A percentile compares a stretch with the other conserved stretches of the same genome.
phyloP scores from a whole-genome alignment of 2,113 vertebrate genomes.

The Petrocephalus microphthalmus region DNA sequence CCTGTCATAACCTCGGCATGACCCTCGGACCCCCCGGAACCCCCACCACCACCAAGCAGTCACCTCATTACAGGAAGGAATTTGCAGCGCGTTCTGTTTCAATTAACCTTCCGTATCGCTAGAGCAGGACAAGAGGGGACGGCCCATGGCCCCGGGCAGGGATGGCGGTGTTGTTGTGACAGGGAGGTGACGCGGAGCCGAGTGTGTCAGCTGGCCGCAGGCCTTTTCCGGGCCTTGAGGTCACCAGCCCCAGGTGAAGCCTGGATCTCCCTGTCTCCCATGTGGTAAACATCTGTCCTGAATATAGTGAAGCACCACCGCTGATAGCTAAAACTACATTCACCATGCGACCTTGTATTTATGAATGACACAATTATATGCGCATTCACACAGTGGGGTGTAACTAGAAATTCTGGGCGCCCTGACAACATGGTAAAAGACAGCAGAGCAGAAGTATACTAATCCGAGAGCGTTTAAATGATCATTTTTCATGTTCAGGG shows the following conservation, averaged over 20 bases:
- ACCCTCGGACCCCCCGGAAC: slow-evolving; percentile 30
- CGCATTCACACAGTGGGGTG: background rate
- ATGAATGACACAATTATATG: background rate
- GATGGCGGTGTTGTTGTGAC: slow-evolving; percentile 56
- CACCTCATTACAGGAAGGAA: slow-evolving; percentile 65
- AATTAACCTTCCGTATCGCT: slow-evolving; percentile 66
- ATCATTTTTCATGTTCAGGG: background rate
- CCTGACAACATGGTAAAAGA: background rate
- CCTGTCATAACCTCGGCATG: slow-evolving; percentile 35
- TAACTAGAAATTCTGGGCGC: background rate
- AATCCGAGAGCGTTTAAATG: background rate
- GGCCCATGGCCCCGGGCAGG: slow-evolving; percentile 46
- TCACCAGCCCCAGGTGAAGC: slow-evolving; percentile 13
- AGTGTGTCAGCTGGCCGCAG: background rate
- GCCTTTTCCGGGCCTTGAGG: background rate
- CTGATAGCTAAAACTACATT: background rate
- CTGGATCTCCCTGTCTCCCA: background rate
- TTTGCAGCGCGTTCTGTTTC: slow-evolving; percentile 68
- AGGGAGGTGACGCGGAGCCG: slow-evolving; percentile 31
- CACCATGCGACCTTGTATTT: background rate
- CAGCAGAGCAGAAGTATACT: background rate
- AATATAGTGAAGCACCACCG: background rate
- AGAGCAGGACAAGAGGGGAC: slow-evolving; percentile 53
- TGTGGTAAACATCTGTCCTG: slow-evolving; percentile 5
- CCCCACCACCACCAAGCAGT: slow-evolving; percentile 29